Evolutionary conservation across 2,888 invertebrate genomes (phyloP).

Genomic region (Coleophora flavipennella): DNA sequence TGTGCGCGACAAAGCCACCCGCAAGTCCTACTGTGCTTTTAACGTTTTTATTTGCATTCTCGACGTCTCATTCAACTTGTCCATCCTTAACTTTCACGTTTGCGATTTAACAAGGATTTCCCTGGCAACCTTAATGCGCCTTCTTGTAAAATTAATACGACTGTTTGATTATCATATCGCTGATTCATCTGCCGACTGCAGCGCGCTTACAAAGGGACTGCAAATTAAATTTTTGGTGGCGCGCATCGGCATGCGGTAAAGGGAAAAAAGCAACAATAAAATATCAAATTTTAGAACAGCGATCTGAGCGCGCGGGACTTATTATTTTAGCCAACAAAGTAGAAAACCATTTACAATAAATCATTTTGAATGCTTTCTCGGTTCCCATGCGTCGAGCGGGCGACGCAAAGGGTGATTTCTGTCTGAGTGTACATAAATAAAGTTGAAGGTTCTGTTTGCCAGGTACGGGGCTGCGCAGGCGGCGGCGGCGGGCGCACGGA

Average conservation of each 20-base stretch:
- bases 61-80: slow-evolving; percentile 56
- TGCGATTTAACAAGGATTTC: slow-evolving; percentile 26
- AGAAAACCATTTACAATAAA: slow-evolving; percentile 74
- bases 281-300: slow-evolving; percentile 63
- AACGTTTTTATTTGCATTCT: slow-evolving; percentile 56
- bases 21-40: slow-evolving; percentile 59
- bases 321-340: slow-evolving; percentile 74
- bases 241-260: slow-evolving; percentile 44
- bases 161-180: slow-evolving; percentile 32
- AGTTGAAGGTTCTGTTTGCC: slow-evolving; percentile 64
- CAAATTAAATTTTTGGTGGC: slow-evolving; percentile 46
- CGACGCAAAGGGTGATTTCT: slow-evolving; percentile 72
- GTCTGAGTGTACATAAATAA: slow-evolving; percentile 70
- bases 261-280: slow-evolving; percentile 56
- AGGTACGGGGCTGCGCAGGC: slow-evolving; percentile 38
- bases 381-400: slow-evolving; percentile 65
- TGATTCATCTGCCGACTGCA: slow-evolving; percentile 35
- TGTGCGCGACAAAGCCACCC: slow-evolving; percentile 59
- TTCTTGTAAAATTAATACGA: slow-evolving; percentile 8
- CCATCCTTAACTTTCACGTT: slow-evolving; percentile 29
- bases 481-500: not conserved
- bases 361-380: slow-evolving; percentile 71
- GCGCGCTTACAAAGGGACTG: slow-evolving; percentile 42
- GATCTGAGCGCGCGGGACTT: slow-evolving; percentile 51
- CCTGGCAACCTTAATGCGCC: slow-evolving; percentile 19